Evolutionary conservation across 2,888 invertebrate species (phyloP), one percentile per base, ranked within the genome.

Genomic region (Caenorhabditis sp.): DNA sequence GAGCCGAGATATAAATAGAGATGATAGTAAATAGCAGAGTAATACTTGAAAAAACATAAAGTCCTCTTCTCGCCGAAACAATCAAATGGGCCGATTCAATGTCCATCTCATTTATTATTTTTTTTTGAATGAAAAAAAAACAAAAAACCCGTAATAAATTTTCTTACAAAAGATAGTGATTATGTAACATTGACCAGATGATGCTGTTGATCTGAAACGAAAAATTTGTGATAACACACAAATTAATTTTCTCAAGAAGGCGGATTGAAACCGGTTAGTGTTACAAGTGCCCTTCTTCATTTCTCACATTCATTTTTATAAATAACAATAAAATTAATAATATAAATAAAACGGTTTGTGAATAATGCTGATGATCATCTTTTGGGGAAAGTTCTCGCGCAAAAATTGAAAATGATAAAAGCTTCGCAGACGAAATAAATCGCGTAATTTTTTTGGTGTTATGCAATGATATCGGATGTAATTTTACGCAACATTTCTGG

Each of bases 1-100:
- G 67, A 17, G 65, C 68, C 6, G 72, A 61, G 21, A 72, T 53
- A 61, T 68, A 72, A 8, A 72, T 58, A 1, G 61, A 64, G 21
- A 66, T 43, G 10, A 66, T 24, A 12, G 27, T 51, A 66, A 21
- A 27, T 21, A 4, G 17, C 4, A 14, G 63, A n/a, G 1, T 6
- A 3, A 55, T 27, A 55, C 26, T n/a, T 36, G 23, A 4, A 37
- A 58, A 58, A 8, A 37, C 1, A 36, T 17, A 17, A 1, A 58
- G 19, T 4, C n/a, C 36, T 19, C 21, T 10, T n/a, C 21, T 10
- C 1, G 26, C 17, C 36, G 57, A 19, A 26, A 58, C 24, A 17
- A 21, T 1, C 19, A 58, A 24, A 58, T 67, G 66, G 14, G 43
- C 43, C 8, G 8, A 43, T 43, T 43, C 43, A 43, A 43, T 43